Evolutionary conservation across 2,113 vertebrate genomes (phyloP), one percentile per base, ranked within the genome.

Genomic region (Oophaga pumilio): DNA sequence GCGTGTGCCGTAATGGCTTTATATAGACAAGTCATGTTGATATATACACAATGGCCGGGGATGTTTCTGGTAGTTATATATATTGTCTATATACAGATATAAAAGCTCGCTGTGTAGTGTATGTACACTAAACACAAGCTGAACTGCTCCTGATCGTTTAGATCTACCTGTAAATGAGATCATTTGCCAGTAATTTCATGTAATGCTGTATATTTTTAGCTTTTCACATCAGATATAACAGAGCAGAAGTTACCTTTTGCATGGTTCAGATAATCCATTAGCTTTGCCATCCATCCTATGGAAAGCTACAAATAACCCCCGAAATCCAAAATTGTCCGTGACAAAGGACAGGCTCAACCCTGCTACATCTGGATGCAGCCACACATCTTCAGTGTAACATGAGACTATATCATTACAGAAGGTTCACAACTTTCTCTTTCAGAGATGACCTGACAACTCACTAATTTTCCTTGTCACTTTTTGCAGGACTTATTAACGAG

Each of bases 51-150:
- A 9, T 24, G 52, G 20, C 73, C 59, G 12, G 71, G 83, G 53
- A 43, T 57, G 62, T 52, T 83, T 83, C 53, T 83, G 26, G 43
- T 26, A 24, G 43, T 28, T 83, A 68, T 83, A 68, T 69, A 53
- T 83, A 69, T 82, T 68, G 62, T 83, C 81, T 83, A 52, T 83
- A 83, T 68, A 83, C 81, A 69, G 22, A 52, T 83, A 69, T 69
- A 69, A 83, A 68, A 83, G n/a, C 20, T 64, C 8, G 6, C 22
- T 52, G 43, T 43, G 43, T 14, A 43, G n/a, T 68, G 49, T 83
- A 69, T 68, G 50, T 69, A 83, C 66, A 68, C 43, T 83, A 83
- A 83, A 83, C 22, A 24, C 13, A 18, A 60, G 2, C 22, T 66
- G 13, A 69, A 18, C 33, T n/a, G 22, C 12, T 68, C 22, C 60